Evolutionary conservation across 2,797 vertebrate genomes (phyloP).

Genomic region (Tarsius wallacei): DNA sequence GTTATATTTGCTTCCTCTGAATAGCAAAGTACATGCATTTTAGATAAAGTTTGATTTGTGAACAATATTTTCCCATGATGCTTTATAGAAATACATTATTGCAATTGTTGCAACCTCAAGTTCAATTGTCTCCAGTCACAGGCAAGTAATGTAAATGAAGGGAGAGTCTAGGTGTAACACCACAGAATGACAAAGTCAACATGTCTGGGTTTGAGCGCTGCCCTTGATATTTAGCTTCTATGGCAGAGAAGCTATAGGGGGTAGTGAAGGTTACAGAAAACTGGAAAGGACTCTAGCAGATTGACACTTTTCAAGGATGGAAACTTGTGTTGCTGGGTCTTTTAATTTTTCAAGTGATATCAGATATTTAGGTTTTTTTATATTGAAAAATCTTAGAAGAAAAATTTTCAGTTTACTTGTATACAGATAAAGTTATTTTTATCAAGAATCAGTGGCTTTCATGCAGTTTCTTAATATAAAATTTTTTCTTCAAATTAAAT

Average conservation of each 20-base stretch:
- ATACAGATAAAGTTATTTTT: neutral
- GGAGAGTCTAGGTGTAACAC: neutral
- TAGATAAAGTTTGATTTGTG: constrained; percentile 28
- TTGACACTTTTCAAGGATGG: neutral
- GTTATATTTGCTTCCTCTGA: neutral
- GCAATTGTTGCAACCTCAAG: neutral
- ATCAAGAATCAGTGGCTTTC: neutral
- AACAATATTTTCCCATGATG: neutral
- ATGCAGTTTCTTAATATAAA: neutral
- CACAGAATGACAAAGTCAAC: neutral
- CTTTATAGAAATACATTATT: constrained; percentile 2
- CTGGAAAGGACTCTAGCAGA: neutral
- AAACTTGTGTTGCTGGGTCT: neutral
- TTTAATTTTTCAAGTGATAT: constrained; percentile 51
- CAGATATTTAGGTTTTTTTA: neutral
- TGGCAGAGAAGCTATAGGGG: neutral
- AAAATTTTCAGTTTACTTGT: neutral
- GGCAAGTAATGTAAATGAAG: neutral
- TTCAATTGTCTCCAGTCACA: neutral
- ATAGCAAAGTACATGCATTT: neutral
- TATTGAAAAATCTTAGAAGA: neutral
- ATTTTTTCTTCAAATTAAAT: constrained; percentile 41
- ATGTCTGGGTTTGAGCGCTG: neutral
- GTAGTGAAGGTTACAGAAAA: neutral
- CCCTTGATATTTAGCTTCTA: neutral